phyloP scores from a whole-genome alignment of 1,140 invertebrate genomes.

The Schlechtendalia chinensis region DNA sequence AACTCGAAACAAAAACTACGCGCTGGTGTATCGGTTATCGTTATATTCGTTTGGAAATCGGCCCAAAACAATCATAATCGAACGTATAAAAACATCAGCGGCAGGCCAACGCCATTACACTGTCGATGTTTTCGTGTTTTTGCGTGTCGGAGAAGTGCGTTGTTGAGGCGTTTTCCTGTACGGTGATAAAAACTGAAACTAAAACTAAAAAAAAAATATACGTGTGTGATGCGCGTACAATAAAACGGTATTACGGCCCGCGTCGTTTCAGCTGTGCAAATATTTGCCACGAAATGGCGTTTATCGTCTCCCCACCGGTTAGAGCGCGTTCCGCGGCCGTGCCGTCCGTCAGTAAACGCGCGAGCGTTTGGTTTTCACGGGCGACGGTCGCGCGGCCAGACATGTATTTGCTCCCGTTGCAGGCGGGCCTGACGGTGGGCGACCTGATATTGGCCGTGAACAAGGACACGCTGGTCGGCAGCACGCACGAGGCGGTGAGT shows the following conservation, averaged over 20 bases:
- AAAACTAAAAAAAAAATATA: not conserved
- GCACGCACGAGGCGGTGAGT: conserved; percentile 83
- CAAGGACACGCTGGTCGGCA: conserved; percentile 80
- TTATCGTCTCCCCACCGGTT: conserved; percentile 12
- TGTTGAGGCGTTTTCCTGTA: not conserved
- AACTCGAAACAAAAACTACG: too few species aligned
- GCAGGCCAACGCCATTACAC: too few species aligned
- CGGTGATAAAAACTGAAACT: not conserved
- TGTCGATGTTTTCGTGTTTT: too few species aligned
- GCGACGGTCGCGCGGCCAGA: too few species aligned
- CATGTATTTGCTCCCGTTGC: conserved; percentile 54
- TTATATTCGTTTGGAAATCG: too few species aligned
- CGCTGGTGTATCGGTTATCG: too few species aligned
- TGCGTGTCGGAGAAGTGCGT: too few species aligned
- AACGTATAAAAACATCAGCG: too few species aligned
- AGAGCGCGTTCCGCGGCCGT: too few species aligned
- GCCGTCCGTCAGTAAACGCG: too few species aligned
- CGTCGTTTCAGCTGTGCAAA: conserved; percentile 39
- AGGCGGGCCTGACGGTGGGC: conserved; percentile 87
- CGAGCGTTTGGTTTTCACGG: too few species aligned
- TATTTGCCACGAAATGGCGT: conserved; percentile 22
- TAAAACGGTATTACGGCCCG: not conserved
- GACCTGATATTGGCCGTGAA: conserved; percentile 94
- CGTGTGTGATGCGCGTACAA: not conserved
- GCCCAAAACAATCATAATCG: too few species aligned